A percentile compares a stretch with the other conserved stretches of the same genome.
These are phyloP conservation scores for Tetrao urogallus DNA, from an alignment of 2,113 vertebrate species.

Conservation along the genomic window DNA sequence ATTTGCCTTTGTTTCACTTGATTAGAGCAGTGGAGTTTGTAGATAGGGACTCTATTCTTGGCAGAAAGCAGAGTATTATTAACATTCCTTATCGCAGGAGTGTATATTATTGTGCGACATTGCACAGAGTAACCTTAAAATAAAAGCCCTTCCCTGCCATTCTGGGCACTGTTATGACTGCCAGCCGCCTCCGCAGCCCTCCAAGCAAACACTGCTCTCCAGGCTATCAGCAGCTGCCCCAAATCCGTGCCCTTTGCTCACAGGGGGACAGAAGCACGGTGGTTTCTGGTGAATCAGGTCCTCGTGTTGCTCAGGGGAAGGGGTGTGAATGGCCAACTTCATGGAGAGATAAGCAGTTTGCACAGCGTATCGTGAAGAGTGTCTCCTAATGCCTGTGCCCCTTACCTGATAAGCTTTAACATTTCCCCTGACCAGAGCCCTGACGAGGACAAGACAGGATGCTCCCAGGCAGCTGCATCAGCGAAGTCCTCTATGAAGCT, in stretches of 20 bases:
- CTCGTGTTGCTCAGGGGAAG: not conserved
- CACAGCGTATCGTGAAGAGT: not conserved
- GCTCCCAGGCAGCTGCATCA: not conserved
- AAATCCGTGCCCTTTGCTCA: not conserved
- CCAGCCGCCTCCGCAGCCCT: not conserved
- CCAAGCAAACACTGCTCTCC: not conserved
- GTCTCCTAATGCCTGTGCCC: not conserved
- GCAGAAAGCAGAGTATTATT: constrained; percentile 43
- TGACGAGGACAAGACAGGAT: not conserved
- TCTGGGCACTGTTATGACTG: constrained; percentile 20
- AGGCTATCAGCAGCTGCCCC: rapidly evolving
- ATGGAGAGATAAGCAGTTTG: not conserved
- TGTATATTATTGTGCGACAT: constrained; percentile 18
- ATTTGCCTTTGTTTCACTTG: not conserved
- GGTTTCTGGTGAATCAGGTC: no score
- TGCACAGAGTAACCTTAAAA: constrained; percentile 42
- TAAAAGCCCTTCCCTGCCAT: constrained; percentile 31
- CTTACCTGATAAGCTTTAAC: not conserved
- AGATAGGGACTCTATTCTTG: constrained; percentile 64
- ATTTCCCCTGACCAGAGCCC: not conserved
- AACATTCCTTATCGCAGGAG: constrained; percentile 37
- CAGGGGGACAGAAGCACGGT: not conserved
- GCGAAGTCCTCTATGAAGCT: not conserved
- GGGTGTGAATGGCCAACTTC: not conserved
- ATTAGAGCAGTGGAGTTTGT: not conserved